These are phyloP conservation scores for Erebia aethiops DNA, from an alignment of 2,888 invertebrate species.

Conservation along the genomic window DNA sequence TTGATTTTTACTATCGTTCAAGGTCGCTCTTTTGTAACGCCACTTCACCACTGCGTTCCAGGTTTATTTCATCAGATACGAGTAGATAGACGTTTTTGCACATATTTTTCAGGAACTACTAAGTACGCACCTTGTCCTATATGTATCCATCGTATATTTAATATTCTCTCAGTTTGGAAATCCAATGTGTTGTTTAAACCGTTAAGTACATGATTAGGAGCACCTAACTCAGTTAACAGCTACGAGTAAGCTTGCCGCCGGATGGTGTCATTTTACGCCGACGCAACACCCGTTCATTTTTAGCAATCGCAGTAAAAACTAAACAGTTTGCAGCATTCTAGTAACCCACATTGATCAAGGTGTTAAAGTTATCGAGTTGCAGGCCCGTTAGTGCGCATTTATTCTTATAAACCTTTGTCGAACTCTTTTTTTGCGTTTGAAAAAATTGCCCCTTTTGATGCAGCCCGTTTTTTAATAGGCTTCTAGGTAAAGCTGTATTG, in stretches of 20 bases:
- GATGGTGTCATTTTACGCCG: constrained; percentile 70
- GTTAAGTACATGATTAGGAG: constrained; percentile 5
- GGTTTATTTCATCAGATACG: constrained; percentile 25
- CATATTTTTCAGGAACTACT: too few relatives aligned
- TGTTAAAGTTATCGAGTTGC: constrained; percentile 79
- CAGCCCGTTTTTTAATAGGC: constrained; percentile 44
- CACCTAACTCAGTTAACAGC: constrained; percentile 25
- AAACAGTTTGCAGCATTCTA: constrained; percentile 61
- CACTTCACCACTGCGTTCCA: constrained; percentile 35
- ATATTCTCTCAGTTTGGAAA: background rate
- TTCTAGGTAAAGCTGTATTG: constrained; percentile 23
- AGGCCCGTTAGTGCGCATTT: constrained; percentile 69
- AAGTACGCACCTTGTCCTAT: too few relatives aligned
- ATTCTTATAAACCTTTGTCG: constrained; percentile 62
- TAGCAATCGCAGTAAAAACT: constrained; percentile 63
- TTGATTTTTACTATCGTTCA: constrained; percentile 73
- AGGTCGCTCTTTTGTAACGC: constrained; percentile 56
- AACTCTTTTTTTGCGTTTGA: constrained; percentile 59
- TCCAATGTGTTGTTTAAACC: background rate
- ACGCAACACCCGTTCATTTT: constrained; percentile 68
- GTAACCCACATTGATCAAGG: constrained; percentile 82
- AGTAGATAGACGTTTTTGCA: background rate
- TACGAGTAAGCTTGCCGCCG: constrained; percentile 53
- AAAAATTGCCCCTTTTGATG: constrained; percentile 59
- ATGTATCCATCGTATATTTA: too few relatives aligned